Conservation (phyloP, 1,140 invertebrate species). For the Scylla paramamosain region DNA sequence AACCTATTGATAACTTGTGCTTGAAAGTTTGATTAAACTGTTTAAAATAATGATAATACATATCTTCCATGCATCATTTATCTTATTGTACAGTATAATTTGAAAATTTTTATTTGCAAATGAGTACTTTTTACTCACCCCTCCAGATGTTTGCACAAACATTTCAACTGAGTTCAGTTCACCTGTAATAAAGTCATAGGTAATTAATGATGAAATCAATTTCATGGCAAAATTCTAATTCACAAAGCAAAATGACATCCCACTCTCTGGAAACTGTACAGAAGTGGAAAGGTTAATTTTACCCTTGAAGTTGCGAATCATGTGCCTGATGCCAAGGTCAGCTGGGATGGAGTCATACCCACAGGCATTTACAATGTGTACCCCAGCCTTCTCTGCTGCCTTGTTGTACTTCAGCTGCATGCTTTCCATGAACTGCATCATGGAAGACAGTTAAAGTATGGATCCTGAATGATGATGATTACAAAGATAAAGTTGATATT, state of each 20-base stretch:
- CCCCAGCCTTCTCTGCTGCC: constrained; percentile 87
- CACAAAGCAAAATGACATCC: too few species aligned
- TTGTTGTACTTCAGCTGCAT: constrained; percentile 92
- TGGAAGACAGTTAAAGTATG: background rate
- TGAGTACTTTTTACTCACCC: background rate
- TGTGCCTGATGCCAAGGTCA: constrained; percentile 90
- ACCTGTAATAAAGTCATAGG: background rate
- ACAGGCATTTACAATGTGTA: constrained; percentile 93
- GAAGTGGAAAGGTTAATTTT: background rate
- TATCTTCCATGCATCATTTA: too few species aligned
- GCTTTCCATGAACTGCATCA: constrained; percentile 88
- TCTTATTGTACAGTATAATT: too few species aligned
- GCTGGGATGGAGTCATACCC: constrained; percentile 93
- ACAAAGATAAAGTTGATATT: too few species aligned
- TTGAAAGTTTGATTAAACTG: too few species aligned
- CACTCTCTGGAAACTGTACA: too few species aligned
- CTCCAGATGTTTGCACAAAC: background rate
- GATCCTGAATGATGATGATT: too few species aligned
- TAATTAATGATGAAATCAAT: background rate
- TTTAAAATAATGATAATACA: too few species aligned
- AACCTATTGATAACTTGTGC: too few species aligned
- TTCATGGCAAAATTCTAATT: too few species aligned
- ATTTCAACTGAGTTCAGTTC: background rate
- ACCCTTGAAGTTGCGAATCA: constrained; percentile 82
- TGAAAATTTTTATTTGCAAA: too few species aligned